These are phyloP conservation scores for Cynopterus brachyotis DNA, from an alignment of 2,113 vertebrate species.

Conservation along the genomic window DNA sequence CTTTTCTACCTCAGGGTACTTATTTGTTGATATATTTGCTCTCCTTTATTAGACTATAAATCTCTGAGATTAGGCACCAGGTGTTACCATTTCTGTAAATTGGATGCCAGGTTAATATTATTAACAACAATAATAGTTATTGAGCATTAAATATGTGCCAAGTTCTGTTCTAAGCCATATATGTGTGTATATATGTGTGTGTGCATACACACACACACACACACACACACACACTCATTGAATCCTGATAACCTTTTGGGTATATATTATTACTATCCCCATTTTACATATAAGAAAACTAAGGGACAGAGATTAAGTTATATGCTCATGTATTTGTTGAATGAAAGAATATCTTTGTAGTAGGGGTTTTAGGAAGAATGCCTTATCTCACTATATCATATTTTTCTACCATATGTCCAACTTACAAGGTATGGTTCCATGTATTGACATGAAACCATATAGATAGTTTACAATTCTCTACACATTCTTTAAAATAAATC, in stretches of 20 bases:
- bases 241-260: not conserved
- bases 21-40: not conserved
- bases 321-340: not conserved
- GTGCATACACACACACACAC: not conserved
- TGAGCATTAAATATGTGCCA: not conserved
- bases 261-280: not conserved
- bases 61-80: not conserved
- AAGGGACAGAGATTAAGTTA: constrained; percentile 14
- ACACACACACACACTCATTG: not conserved
- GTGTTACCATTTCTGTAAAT: not conserved
- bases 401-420: not conserved
- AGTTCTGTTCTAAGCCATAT: not conserved
- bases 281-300: not conserved
- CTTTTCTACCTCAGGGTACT: not conserved
- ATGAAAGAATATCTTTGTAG: not conserved
- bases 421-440: not conserved
- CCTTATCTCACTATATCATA: not conserved
- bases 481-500: constrained; percentile 6
- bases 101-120: not conserved
- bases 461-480: not conserved
- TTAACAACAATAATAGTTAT: constrained; percentile 2
- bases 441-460: not conserved
- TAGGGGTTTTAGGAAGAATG: not conserved
- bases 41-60: not conserved
- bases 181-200: not conserved